A percentile compares a stretch with the other conserved stretches of the same genome.
These are phyloP conservation scores for Drosophila limbata DNA, from an alignment of 2,888 invertebrate genomes.

Conservation along the genomic window DNA sequence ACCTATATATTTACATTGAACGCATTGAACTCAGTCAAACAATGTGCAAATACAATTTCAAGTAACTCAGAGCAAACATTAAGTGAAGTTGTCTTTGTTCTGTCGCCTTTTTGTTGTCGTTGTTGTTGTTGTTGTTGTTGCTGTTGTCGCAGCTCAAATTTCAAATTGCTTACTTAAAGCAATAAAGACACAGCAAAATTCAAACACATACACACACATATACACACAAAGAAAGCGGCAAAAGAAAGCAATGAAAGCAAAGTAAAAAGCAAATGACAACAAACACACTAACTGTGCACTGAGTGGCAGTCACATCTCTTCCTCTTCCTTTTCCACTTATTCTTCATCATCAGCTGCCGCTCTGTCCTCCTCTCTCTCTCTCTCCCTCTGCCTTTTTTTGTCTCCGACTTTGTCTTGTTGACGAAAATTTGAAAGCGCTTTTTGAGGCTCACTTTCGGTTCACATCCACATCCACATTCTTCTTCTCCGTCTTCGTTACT, in stretches of 20 bases:
- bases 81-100: conserved; percentile 42
- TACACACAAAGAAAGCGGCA: conserved; percentile 17
- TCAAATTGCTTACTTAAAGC: conserved; percentile 80
- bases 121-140: conserved; percentile 32
- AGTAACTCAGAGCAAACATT: conserved; percentile 48
- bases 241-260: conserved; percentile 42
- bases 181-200: conserved; percentile 67
- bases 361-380: not conserved
- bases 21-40: conserved; percentile 34
- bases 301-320: conserved; percentile 16
- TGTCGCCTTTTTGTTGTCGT: conserved; percentile 23
- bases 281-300: conserved; percentile 34
- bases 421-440: conserved; percentile 54
- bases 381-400: not conserved
- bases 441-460: conserved; percentile 44
- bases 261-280: conserved; percentile 61
- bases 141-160: conserved; percentile 69
- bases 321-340: conserved; percentile 1
- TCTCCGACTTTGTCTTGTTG: conserved; percentile 4
- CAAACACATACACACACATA: conserved; percentile 35
- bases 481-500: conserved; percentile 15
- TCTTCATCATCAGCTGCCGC: conserved; percentile 9
- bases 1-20: not conserved
- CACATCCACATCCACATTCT: conserved; percentile 26
- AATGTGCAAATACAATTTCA: conserved; percentile 64